Evolutionary conservation across 30 jellyfish, hydroid and myxozoan species (phyloP).

Genomic region (Sanderia malayensis): DNA sequence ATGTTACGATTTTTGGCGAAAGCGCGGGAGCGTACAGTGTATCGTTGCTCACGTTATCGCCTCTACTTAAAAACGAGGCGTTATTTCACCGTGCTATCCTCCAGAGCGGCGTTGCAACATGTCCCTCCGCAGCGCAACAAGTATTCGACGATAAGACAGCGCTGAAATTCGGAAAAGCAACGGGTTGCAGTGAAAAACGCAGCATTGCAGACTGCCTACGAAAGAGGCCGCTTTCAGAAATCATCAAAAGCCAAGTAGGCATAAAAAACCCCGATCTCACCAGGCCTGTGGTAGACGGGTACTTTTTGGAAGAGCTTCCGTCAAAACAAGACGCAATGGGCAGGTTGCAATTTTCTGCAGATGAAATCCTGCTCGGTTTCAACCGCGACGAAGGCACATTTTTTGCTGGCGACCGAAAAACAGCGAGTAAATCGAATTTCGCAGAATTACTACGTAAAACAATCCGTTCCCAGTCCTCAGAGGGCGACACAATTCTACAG

Average conservation of each 20-base stretch:
- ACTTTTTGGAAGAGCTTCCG: slow-evolving; percentile 10
- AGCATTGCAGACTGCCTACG: background rate
- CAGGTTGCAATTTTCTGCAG: slow-evolving; percentile 12
- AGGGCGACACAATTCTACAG: background rate
- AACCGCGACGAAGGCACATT: slow-evolving; percentile 34
- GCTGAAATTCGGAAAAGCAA: background rate
- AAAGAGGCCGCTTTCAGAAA: background rate
- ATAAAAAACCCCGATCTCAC: background rate
- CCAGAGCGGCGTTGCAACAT: slow-evolving; percentile 26
- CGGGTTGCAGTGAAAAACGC: slow-evolving; percentile 4
- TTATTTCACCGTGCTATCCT: slow-evolving; percentile 23
- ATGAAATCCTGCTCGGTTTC: slow-evolving; percentile 24
- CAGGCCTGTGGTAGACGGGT: slow-evolving; percentile 13
- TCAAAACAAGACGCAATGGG: background rate
- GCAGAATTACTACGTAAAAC: background rate
- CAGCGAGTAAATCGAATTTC: background rate
- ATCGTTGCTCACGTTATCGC: slow-evolving; percentile 23
- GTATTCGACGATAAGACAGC: background rate
- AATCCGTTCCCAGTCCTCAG: background rate
- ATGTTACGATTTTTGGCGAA: slow-evolving; percentile 27
- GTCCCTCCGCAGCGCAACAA: slow-evolving; percentile 4
- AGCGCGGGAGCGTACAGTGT: slow-evolving; percentile 49
- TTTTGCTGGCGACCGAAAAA: background rate
- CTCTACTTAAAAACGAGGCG: slow-evolving; percentile 20
- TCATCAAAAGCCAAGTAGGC: background rate